Evolutionary conservation across 2,113 vertebrate genomes (phyloP).

Genomic region (Myiagra hebetior): DNA sequence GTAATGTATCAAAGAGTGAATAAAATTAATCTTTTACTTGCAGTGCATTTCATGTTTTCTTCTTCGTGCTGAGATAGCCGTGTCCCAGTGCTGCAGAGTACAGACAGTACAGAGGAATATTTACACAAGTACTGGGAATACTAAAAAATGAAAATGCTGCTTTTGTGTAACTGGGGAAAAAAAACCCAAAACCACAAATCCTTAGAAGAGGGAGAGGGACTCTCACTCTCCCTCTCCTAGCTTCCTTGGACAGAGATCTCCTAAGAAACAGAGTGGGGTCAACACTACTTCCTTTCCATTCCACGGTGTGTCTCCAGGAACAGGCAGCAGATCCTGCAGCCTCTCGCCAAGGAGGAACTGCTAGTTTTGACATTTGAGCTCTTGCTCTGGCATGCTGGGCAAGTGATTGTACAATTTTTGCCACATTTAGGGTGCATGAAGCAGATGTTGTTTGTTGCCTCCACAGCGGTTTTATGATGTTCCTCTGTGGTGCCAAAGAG

Average conservation of each 20-base stretch:
- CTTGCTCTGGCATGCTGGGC: neutral
- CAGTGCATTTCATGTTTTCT: fast-evolving
- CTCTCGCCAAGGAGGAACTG: neutral
- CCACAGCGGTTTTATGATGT: fast-evolving
- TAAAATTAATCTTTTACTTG: neutral
- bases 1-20: neutral
- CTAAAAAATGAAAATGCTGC: neutral
- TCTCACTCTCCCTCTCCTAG: too few species aligned
- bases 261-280: neutral
- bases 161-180: neutral
- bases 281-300: fast-evolving
- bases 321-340: too few species aligned
- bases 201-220: neutral
- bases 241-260: neutral
- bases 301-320: too few species aligned
- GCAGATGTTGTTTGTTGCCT: fast-evolving
- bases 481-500: neutral
- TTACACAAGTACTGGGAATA: neutral
- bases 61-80: fast-evolving
- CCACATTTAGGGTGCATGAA: fast-evolving
- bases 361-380: neutral
- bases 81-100: neutral
- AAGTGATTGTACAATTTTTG: neutral
- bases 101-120: neutral
- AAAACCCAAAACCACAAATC: neutral